Conservation (phyloP, 2,797 vertebrate species). For the Hypotaenidia okinawae region DNA sequence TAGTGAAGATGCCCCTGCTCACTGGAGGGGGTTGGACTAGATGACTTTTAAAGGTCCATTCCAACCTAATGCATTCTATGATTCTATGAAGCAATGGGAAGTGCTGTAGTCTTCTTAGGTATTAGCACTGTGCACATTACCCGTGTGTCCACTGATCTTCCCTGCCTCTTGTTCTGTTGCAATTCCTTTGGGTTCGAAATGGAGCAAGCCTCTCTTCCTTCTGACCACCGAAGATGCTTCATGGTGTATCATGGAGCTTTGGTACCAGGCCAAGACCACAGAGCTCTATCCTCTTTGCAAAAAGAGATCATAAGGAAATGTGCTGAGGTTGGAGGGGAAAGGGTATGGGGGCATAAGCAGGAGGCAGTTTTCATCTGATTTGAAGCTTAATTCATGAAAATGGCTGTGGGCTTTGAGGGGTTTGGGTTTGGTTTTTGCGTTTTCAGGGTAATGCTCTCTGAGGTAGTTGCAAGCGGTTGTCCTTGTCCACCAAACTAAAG, state of each 20-base stretch:
- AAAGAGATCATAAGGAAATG: background rate
- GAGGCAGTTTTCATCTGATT: background rate
- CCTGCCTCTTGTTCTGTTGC: background rate
- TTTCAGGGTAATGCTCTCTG: background rate
- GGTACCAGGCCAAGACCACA: background rate
- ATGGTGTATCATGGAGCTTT: background rate
- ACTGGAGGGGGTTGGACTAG: no score
- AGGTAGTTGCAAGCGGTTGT: background rate
- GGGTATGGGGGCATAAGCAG: background rate
- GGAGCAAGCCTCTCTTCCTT: background rate
- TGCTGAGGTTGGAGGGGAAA: background rate
- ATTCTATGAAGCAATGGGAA: no score
- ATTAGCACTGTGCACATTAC: background rate
- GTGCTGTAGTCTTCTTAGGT: background rate
- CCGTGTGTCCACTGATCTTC: fast-evolving
- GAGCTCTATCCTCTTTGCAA: background rate
- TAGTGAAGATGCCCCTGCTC: no score
- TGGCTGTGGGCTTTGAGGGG: background rate
- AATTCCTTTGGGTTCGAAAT: background rate
- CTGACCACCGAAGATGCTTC: background rate
- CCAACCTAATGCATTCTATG: no score
- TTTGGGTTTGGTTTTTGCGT: background rate
- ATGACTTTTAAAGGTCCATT: no score
- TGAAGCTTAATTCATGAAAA: background rate
- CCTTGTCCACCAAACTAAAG: background rate